A percentile compares a stretch with the other conserved stretches of the same genome.
Conservation (phyloP, 2,113 vertebrate species). For the Megaleporinus macrocephalus region DNA sequence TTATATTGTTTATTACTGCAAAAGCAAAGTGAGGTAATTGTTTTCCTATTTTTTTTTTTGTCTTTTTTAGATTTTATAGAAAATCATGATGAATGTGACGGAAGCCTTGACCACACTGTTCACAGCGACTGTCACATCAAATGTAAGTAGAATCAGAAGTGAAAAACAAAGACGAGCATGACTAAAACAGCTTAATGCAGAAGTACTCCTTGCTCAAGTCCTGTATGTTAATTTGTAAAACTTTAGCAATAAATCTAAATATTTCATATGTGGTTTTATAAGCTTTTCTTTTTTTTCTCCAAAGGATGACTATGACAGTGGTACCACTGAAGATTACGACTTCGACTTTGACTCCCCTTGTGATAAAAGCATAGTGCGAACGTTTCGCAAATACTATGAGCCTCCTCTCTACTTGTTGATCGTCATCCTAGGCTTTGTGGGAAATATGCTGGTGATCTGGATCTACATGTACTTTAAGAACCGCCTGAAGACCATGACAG, state of each 20-base stretch:
- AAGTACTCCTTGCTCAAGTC: no score
- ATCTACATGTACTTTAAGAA: constrained; percentile 80
- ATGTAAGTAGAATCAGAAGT: neutral
- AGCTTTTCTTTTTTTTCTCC: neutral
- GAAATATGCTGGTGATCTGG: constrained; percentile 83
- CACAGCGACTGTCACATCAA: neutral
- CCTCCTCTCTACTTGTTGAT: constrained; percentile 82
- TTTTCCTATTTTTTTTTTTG: neutral
- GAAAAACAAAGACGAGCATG: neutral
- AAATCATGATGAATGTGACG: neutral
- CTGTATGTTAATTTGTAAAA: no score
- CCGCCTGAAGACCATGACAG: constrained; percentile 83
- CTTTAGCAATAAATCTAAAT: no score
- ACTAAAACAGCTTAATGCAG: no score
- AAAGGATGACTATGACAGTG: constrained; percentile 37
- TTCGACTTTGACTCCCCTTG: constrained; percentile 63
- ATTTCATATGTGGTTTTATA: neutral
- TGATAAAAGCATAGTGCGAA: constrained; percentile 66
- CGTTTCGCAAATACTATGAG: constrained; percentile 75
- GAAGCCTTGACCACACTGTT: neutral
- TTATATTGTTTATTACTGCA: no score
- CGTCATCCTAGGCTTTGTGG: constrained; percentile 75
- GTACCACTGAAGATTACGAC: constrained; percentile 14
- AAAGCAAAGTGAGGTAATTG: neutral
- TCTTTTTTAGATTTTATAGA: neutral